Percentiles rank a stretch among this genome's conserved stretches.
Conservation (phyloP, 2,113 vertebrate genomes). For the Gobius niger region DNA sequence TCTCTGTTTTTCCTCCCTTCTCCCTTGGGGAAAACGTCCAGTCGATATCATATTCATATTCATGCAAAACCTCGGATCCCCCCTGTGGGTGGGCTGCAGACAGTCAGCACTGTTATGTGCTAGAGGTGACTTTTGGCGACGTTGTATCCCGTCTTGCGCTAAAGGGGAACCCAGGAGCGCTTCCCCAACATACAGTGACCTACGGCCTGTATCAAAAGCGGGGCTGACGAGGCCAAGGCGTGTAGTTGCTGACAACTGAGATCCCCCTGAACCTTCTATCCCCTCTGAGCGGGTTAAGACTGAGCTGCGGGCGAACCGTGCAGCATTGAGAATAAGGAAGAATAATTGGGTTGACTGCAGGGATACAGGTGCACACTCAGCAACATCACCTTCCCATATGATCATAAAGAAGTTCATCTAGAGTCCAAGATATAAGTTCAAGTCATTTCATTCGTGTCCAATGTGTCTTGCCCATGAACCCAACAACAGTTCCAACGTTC, state of each 20-base stretch:
- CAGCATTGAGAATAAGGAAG: constrained; percentile 15
- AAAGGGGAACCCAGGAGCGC: constrained; percentile 31
- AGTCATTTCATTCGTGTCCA: too few relatives aligned
- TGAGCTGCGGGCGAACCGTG: constrained; percentile 9
- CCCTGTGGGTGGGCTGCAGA: constrained; percentile 57
- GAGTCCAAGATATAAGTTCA: too few relatives aligned
- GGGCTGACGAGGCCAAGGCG: constrained; percentile 50
- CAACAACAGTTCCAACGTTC: too few relatives aligned
- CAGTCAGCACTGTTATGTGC: constrained; percentile 67
- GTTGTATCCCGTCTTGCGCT: constrained; percentile 30
- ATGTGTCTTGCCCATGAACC: too few relatives aligned
- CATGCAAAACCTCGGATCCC: constrained; percentile 45
- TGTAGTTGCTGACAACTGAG: constrained; percentile 56
- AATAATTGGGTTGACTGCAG: constrained; percentile 59
- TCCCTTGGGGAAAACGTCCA: constrained; percentile 53
- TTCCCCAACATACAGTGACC: constrained; percentile 51
- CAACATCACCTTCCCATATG: constrained; percentile 37
- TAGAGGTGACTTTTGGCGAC: constrained; percentile 69
- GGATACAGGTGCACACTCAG: constrained; percentile 54
- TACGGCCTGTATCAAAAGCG: constrained; percentile 58
- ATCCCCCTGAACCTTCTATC: constrained; percentile 15
- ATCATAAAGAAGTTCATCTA: background rate
- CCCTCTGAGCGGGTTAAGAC: constrained; percentile 35
- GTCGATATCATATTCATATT: constrained; percentile 74
- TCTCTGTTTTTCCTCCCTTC: constrained; percentile 23